phyloP scores from a whole-genome alignment of 2,888 invertebrate genomes.

The Merodon equestris region DNA sequence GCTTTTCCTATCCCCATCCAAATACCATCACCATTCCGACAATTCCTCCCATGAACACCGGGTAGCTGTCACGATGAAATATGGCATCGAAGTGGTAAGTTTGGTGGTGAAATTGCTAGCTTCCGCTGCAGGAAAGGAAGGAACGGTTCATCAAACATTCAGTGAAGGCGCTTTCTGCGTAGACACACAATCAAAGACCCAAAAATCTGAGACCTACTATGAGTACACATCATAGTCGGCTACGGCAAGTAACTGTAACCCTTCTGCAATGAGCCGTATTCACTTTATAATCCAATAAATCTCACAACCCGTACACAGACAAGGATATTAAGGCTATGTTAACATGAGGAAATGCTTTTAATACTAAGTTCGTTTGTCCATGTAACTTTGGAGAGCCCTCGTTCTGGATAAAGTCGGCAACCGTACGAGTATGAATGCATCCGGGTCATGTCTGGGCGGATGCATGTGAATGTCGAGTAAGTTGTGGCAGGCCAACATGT shows the following conservation, averaged over 20 bases:
- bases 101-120: conserved; percentile 28
- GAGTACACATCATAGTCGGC: too few relatives aligned
- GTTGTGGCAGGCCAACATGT: conserved; percentile 31
- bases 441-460: conserved; percentile 1
- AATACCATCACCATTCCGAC: neutral
- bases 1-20: neutral
- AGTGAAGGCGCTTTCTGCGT: conserved; percentile 28
- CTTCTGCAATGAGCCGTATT: neutral
- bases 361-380: conserved; percentile 51
- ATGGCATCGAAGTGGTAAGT: conserved; percentile 30
- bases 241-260: neutral
- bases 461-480: conserved; percentile 47
- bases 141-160: conserved; percentile 43
- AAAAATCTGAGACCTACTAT: conserved; percentile 30
- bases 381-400: conserved; percentile 12
- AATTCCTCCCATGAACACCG: neutral
- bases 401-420: neutral
- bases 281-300: conserved; percentile 60
- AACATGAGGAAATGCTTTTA: conserved; percentile 61
- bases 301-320: conserved; percentile 26
- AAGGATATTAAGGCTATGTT: conserved; percentile 59
- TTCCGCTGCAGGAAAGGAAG: conserved; percentile 8
- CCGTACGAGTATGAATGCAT: too few relatives aligned
- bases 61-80: conserved; percentile 48
- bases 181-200: conserved; percentile 29